These are phyloP conservation scores for Panagrolaimus sp. DNA, from an alignment of 1,140 invertebrate species.

Conservation along the genomic window DNA sequence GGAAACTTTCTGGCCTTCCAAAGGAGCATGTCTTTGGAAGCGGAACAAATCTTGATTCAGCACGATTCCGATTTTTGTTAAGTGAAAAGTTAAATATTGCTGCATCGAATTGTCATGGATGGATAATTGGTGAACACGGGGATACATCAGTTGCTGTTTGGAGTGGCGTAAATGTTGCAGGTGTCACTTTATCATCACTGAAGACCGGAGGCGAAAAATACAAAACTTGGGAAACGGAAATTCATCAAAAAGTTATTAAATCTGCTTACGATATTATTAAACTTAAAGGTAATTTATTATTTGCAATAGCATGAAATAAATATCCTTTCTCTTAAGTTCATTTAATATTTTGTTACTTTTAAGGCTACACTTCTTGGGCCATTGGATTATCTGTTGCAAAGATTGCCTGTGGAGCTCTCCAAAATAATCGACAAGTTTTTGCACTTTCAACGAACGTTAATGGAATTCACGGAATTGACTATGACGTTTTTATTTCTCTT, in stretches of 20 bases:
- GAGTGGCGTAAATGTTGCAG: constrained; percentile 84
- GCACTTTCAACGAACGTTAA: constrained; percentile 75
- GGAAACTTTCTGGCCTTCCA: constrained; percentile 81
- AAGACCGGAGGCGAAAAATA: constrained; percentile 69
- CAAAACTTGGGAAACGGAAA: constrained; percentile 71
- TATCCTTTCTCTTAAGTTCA: too few relatives aligned
- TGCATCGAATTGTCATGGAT: constrained; percentile 76
- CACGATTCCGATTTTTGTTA: constrained; percentile 78
- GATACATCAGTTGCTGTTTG: constrained; percentile 72
- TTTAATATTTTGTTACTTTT: too few relatives aligned
- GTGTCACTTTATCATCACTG: constrained; percentile 73
- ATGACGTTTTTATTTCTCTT: constrained; percentile 78
- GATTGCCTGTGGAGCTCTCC: constrained; percentile 70
- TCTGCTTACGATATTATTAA: constrained; percentile 59
- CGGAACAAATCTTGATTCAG: constrained; percentile 83
- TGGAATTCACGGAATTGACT: constrained; percentile 73
- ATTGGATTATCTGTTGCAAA: constrained; percentile 62
- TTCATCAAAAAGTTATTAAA: constrained; percentile 74
- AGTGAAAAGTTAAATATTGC: constrained; percentile 75
- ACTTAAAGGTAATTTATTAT: constrained; percentile 46
- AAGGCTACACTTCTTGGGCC: constrained; percentile 62
- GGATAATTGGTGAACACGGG: constrained; percentile 79
- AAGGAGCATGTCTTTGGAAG: constrained; percentile 79
- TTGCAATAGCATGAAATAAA: too few relatives aligned
- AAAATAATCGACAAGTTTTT: constrained; percentile 73